Evolutionary conservation across 1,140 invertebrate genomes (phyloP).

Genomic region (Drosophila athabasca): DNA sequence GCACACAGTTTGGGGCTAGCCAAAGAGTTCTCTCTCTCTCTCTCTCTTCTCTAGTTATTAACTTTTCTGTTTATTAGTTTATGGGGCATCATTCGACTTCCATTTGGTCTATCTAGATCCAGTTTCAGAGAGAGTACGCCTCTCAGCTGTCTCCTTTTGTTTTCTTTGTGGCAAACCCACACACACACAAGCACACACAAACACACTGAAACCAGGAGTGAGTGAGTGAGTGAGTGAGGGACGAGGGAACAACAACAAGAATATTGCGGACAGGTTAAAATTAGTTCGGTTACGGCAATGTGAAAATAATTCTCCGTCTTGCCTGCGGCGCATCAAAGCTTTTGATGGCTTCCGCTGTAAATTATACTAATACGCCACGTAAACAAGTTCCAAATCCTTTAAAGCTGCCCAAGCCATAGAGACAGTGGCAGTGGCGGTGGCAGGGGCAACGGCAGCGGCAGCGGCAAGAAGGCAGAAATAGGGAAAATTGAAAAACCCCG

Average conservation of each 20-base stretch:
- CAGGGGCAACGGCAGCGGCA: conserved; percentile 13
- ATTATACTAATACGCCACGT: conserved; percentile 78
- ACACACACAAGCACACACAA: conserved; percentile 24
- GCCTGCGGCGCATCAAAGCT: conserved; percentile 70
- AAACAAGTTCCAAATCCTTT: conserved; percentile 78
- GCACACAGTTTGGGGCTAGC: background rate
- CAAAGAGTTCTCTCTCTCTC: too few species aligned
- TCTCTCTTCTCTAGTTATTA: too few species aligned
- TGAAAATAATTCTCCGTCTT: conserved; percentile 63
- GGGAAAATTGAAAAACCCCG: conserved; percentile 25
- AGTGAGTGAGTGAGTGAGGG: background rate
- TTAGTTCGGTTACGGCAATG: conserved; percentile 64
- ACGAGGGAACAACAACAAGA: conserved; percentile 4
- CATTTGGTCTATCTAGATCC: too few species aligned
- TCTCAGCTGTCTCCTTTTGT: conserved; percentile 6
- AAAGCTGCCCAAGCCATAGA: conserved; percentile 57
- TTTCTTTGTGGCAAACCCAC: conserved; percentile 40
- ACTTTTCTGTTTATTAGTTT: too few species aligned
- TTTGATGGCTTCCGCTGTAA: conserved; percentile 78
- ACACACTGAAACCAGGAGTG: background rate
- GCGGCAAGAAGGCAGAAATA: conserved; percentile 3
- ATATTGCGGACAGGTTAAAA: conserved; percentile 47
- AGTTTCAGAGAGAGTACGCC: background rate
- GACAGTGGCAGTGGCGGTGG: conserved; percentile 16
- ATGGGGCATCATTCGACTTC: too few species aligned